A percentile compares a stretch with the other conserved stretches of the same genome.
Conservation (phyloP, 2,113 vertebrate species). For the Amazona guildingii region DNA sequence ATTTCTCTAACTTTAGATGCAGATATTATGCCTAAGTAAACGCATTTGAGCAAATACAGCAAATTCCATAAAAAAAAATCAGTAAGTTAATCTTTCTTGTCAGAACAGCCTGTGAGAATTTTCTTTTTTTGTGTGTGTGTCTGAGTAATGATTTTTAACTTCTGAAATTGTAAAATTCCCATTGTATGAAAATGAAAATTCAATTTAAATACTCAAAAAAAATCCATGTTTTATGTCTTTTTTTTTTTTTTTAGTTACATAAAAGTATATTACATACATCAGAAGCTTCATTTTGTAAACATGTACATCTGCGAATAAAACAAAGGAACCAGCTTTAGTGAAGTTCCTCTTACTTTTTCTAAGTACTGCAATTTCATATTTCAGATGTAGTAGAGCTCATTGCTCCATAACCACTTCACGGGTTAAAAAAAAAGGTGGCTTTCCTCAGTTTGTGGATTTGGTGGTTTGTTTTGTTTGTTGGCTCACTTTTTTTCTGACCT, state of each 20-base stretch:
- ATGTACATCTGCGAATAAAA: not conserved
- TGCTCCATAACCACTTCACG: not conserved
- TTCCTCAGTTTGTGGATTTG: not conserved
- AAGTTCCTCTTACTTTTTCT: not conserved
- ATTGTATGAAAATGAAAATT: not conserved
- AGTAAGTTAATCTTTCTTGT: not conserved
- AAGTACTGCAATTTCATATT: not conserved
- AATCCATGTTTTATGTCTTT: not conserved
- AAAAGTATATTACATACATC: not conserved
- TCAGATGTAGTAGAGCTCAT: not conserved
- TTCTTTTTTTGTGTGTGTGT: not conserved
- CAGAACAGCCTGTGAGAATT: not conserved
- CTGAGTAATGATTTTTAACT: not conserved
- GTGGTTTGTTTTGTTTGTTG: not conserved
- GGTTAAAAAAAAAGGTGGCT: accelerated
- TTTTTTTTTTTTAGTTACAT: not conserved
- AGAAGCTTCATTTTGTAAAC: not conserved
- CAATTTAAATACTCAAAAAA: not conserved
- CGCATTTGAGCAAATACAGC: accelerated
- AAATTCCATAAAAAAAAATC: not conserved
- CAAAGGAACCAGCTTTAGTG: not conserved
- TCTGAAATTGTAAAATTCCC: not conserved
- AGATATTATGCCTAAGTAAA: not conserved
- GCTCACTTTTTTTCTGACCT: not conserved
- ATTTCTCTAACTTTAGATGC: not conserved